Evolutionary conservation across 2,888 invertebrate species (phyloP).

Genomic region (Papilio protenor): DNA sequence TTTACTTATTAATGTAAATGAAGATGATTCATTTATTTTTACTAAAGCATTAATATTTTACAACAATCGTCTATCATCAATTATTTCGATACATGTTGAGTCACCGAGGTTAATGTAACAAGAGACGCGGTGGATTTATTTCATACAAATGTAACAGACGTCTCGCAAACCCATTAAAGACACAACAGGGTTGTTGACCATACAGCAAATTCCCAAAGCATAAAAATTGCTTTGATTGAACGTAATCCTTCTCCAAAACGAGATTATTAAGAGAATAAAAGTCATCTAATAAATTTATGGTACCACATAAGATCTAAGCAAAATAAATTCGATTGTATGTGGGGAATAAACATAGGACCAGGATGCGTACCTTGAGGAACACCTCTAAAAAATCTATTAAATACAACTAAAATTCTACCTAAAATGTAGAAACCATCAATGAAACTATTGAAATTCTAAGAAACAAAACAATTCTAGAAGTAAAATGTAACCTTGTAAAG

Average conservation of each 20-base stretch:
- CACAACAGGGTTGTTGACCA: slow-evolving; percentile 56
- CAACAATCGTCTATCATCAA: background rate
- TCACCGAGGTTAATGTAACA: slow-evolving; percentile 48
- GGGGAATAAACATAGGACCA: no score
- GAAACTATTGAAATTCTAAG: background rate
- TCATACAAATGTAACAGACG: slow-evolving; percentile 54
- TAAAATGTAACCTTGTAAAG: slow-evolving; percentile 37
- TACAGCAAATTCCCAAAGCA: background rate
- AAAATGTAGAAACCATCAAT: background rate
- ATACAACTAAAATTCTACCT: no score
- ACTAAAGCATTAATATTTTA: background rate
- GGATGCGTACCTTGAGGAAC: no score
- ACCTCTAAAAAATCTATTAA: no score
- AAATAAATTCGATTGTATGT: no score
- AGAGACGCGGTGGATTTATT: slow-evolving; percentile 59
- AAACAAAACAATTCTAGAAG: slow-evolving; percentile 20
- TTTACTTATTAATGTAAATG: no score
- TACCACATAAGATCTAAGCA: no score
- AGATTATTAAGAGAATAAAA: no score
- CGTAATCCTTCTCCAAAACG: no score
- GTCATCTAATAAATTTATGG: no score
- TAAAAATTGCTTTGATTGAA: no score
- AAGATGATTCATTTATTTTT: background rate
- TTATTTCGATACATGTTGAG: slow-evolving; percentile 11
- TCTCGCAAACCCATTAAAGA: slow-evolving; percentile 62